Percentiles rank a stretch among this genome's conserved stretches.
phyloP scores from a whole-genome alignment of 2,888 invertebrate genomes.

The Tetropium fuscum region DNA sequence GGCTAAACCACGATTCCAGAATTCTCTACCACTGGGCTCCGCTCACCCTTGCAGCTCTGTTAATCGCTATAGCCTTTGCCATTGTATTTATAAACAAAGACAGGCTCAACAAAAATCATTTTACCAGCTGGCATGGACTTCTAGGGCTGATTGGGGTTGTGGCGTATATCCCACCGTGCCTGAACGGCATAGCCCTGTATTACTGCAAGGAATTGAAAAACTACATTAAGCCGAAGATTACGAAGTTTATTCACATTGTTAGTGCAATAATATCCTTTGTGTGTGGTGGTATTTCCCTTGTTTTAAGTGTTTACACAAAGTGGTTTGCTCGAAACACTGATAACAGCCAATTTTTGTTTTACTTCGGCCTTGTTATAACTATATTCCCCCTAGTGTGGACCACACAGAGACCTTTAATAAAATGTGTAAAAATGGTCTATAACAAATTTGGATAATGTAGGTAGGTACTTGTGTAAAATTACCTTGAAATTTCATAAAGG shows the following conservation, averaged over 20 bases:
- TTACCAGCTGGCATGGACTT: constrained; percentile 59
- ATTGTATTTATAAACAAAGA: constrained; percentile 57
- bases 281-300: constrained; percentile 51
- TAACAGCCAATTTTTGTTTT: constrained; percentile 37
- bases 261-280: constrained; percentile 47
- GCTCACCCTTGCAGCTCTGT: constrained; percentile 49
- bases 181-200: constrained; percentile 57
- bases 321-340: constrained; percentile 49
- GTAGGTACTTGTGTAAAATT: no score
- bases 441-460: no score
- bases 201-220: constrained; percentile 53
- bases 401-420: no score
- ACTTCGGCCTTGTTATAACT: constrained; percentile 37
- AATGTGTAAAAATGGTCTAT: no score
- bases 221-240: constrained; percentile 45
- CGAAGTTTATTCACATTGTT: constrained; percentile 51
- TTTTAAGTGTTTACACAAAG: constrained; percentile 52
- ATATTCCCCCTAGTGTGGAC: no score
- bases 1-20: constrained; percentile 46
- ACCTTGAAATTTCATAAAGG: no score
- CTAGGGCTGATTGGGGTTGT: constrained; percentile 57
- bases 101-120: constrained; percentile 55
- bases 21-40: constrained; percentile 58
- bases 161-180: constrained; percentile 49
- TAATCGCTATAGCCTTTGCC: constrained; percentile 53